These are phyloP conservation scores for Ptiloglossa arizonensis DNA, from an alignment of 1,140 invertebrate genomes.

Conservation along the genomic window DNA sequence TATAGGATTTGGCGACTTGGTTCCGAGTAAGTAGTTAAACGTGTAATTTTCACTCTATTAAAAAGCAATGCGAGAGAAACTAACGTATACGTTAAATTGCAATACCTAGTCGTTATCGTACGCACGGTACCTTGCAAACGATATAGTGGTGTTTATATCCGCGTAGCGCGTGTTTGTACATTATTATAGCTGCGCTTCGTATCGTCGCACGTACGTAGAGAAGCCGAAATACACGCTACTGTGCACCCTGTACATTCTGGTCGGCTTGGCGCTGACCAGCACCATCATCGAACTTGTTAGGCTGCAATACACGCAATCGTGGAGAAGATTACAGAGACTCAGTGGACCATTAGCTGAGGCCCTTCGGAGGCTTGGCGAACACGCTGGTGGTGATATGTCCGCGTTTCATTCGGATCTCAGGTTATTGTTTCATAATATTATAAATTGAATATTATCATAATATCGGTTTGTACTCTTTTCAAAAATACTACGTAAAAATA, in stretches of 20 bases:
- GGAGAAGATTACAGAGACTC: slow-evolving; percentile 89
- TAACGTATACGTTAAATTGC: neutral
- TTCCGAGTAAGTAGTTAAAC: slow-evolving; percentile 87
- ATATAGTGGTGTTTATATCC: neutral
- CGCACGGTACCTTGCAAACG: neutral
- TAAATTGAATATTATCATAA: too few species aligned
- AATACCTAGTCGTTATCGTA: neutral
- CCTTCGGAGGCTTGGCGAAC: slow-evolving; percentile 88
- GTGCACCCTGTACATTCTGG: slow-evolving; percentile 95
- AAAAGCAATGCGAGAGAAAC: neutral
- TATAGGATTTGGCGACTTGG: slow-evolving; percentile 95
- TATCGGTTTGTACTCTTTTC: too few species aligned
- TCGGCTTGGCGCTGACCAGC: slow-evolving; percentile 95
- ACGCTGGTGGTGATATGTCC: slow-evolving; percentile 87
- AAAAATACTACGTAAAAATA: too few species aligned
- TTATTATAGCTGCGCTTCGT: slow-evolving; percentile 41
- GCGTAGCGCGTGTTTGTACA: slow-evolving; percentile 7
- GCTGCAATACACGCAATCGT: slow-evolving; percentile 92
- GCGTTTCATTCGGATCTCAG: slow-evolving; percentile 86
- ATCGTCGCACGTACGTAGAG: slow-evolving; percentile 81
- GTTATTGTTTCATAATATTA: slow-evolving; percentile 70
- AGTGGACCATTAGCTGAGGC: slow-evolving; percentile 91
- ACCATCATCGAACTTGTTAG: slow-evolving; percentile 96
- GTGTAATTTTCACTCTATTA: neutral
- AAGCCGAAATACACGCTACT: slow-evolving; percentile 93